A percentile compares a stretch with the other conserved stretches of the same genome.
phyloP scores from a whole-genome alignment of 1,140 invertebrate genomes.

The Megalonaias nervosa region DNA sequence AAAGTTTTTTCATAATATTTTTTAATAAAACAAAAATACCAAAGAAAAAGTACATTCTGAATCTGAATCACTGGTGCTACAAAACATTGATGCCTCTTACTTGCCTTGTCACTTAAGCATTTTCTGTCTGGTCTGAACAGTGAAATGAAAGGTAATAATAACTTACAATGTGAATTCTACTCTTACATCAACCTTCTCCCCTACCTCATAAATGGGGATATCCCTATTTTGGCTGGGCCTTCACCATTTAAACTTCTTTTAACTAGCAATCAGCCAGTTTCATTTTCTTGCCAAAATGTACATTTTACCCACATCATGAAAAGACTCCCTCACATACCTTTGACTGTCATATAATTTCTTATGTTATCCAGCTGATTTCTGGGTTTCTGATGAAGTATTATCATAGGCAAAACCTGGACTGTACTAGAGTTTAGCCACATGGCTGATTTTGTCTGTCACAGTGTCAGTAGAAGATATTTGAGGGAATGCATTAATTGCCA shows the following conservation, averaged over 20 bases:
- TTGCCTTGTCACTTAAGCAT: no score
- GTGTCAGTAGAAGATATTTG: neutral
- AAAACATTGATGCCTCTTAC: no score
- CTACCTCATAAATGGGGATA: neutral
- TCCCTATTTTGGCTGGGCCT: slow-evolving; percentile 1
- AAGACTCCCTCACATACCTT: slow-evolving; percentile 4
- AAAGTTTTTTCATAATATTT: no score
- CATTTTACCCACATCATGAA: neutral
- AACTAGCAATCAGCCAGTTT: slow-evolving; percentile 11
- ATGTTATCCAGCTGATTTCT: neutral
- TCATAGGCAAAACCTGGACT: neutral
- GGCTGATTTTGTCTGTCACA: slow-evolving; percentile 1
- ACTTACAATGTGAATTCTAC: no score
- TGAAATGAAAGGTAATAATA: no score
- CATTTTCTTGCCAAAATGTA: neutral
- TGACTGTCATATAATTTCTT: neutral
- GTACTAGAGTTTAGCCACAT: neutral
- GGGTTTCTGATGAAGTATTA: neutral
- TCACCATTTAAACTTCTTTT: slow-evolving; percentile 1
- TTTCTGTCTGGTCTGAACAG: no score
- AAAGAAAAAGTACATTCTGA: no score
- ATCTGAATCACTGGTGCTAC: no score
- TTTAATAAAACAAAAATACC: no score
- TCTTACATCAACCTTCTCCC: neutral
- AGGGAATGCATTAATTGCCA: slow-evolving; percentile 5